phyloP scores from a whole-genome alignment of 2,113 vertebrate genomes.

The Callipepla californica region DNA sequence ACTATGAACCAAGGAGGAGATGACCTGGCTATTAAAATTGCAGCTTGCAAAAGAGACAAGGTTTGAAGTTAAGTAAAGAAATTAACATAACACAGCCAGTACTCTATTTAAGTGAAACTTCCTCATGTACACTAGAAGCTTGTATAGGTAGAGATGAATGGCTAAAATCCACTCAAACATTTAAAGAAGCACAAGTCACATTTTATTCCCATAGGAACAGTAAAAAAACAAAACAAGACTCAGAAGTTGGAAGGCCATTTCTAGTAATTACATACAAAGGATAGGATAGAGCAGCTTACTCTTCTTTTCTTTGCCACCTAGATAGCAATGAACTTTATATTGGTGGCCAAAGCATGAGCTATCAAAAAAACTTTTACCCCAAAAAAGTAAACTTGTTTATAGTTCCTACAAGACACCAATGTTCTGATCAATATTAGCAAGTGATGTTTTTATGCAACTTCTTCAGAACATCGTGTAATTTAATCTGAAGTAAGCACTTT shows the following conservation, averaged over 20 bases:
- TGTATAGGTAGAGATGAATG: not conserved
- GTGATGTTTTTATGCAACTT: not conserved
- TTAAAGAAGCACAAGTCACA: not conserved
- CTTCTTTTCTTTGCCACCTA: not conserved
- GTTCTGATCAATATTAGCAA: not conserved
- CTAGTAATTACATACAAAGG: not conserved
- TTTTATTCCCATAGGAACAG: not conserved
- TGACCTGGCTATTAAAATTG: constrained; percentile 91
- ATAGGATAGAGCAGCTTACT: not conserved
- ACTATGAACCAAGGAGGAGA: constrained; percentile 92
- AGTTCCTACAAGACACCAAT: not conserved
- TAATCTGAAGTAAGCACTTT: too few relatives aligned
- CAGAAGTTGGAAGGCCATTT: not conserved
- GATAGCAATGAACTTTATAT: not conserved
- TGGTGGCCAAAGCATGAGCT: not conserved
- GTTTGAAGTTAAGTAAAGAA: not conserved
- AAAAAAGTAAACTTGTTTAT: not conserved
- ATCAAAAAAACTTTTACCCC: not conserved
- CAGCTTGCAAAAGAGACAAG: constrained; percentile 77
- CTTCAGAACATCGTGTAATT: not conserved
- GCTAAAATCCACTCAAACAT: not conserved
- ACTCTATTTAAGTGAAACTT: not conserved
- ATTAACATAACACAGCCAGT: not conserved
- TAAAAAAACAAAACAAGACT: not conserved
- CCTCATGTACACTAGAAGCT: not conserved